Percentiles rank a stretch among this genome's conserved stretches.
These are phyloP conservation scores for Ectemnius continuus DNA, from an alignment of 2,888 invertebrate genomes.

Conservation along the genomic window DNA sequence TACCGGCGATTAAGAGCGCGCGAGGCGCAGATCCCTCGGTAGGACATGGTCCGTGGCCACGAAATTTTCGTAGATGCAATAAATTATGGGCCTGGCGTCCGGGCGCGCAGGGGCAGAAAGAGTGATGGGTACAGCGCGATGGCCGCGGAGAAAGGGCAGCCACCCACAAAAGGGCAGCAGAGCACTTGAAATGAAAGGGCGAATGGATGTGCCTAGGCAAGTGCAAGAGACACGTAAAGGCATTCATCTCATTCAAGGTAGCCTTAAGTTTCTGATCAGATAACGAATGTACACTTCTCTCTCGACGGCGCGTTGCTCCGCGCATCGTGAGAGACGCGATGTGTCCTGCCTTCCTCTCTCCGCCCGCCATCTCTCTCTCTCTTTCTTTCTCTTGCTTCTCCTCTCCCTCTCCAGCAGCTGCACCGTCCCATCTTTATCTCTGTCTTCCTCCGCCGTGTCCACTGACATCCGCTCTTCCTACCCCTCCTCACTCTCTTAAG, in stretches of 20 bases:
- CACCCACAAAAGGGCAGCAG: conserved; percentile 75
- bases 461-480: conserved; percentile 34
- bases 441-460: conserved; percentile 49
- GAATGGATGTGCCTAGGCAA: conserved; percentile 76
- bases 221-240: conserved; percentile 77
- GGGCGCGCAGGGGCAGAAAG: conserved; percentile 46
- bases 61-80: conserved; percentile 71
- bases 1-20: conserved; percentile 30
- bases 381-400: conserved; percentile 35
- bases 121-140: conserved; percentile 61
- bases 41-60: conserved; percentile 35
- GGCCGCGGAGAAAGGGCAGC: conserved; percentile 70
- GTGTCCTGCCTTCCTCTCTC: conserved; percentile 22
- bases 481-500: conserved; percentile 45
- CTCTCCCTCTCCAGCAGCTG: conserved; percentile 25
- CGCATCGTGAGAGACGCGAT: conserved; percentile 39
- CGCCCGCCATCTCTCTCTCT: conserved; percentile 10
- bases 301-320: conserved; percentile 49
- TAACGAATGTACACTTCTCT: conserved; percentile 76
- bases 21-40: conserved; percentile 9
- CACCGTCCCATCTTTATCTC: conserved; percentile 18
- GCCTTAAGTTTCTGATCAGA: conserved; percentile 76
- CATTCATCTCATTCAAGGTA: conserved; percentile 77
- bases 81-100: conserved; percentile 61
- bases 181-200: conserved; percentile 74